Evolutionary conservation across 2,888 invertebrate genomes (phyloP), one percentile per base, ranked within the genome.

Genomic region (Drosophila barbarae): DNA sequence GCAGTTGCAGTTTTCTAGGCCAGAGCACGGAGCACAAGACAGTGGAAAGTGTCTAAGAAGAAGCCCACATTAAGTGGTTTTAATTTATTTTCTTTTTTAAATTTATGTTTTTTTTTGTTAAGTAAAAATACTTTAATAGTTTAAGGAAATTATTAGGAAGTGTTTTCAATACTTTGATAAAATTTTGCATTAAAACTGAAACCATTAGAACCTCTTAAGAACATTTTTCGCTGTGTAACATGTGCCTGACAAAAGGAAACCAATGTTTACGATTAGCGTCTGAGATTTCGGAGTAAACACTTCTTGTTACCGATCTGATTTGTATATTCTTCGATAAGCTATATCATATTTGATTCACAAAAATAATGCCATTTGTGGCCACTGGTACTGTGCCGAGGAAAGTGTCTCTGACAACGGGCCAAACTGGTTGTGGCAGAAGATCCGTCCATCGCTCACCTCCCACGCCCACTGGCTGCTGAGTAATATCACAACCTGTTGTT

Each of bases 401-500:
- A 46, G 64, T 64, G 70, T 18, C 18, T 46, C 15, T 58, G 58
- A 55, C 55, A 34, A 21, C 32, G 51, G 36, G 52, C 42, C 36
- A 63, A 63, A 63, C 63, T 52, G 63, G 63, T 64, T 63, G 64
- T 8, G 42, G 51, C 23, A 36, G 38, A 46, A 35, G 28, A 13
- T 26, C 30, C 30, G 30, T 28, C 35, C 57, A 36, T 52, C 21
- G 53, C 52, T 39, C 60, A 47, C 64, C 56, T 55, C 77, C 75
- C 69, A 77, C 75, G 47, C 57, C 23, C 41, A 30, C 23, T 41
- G 21, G 36, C 8, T 38, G 60, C 64, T 81, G 82, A 81, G 76
- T 77, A 76, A 77, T 76, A 66, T 47, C 69, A 61, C 63, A 80
- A 83, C 78, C 83, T 80, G 81, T 83, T 69, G 59, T 52, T 42